Percentiles rank a stretch among this genome's conserved stretches.
Evolutionary conservation across 1,140 invertebrate genomes (phyloP).

Genomic region (Drosophila subobscura): DNA sequence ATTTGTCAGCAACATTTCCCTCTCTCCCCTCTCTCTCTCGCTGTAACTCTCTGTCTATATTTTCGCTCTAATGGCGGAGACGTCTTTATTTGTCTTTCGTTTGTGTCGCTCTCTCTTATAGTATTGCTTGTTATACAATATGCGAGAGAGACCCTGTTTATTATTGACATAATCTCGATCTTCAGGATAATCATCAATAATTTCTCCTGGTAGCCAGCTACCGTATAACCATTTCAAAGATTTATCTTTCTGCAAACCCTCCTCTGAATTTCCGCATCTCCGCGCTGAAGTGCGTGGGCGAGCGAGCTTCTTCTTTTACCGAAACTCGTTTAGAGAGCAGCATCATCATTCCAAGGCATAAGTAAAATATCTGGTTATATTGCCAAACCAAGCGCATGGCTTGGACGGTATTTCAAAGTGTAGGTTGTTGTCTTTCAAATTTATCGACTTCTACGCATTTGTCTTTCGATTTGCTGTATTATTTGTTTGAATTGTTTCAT

Average conservation of each 20-base stretch:
- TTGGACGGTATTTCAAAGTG: conserved; percentile 36
- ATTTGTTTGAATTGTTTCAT: conserved; percentile 24
- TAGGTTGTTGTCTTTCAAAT: conserved; percentile 69
- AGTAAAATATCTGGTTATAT: conserved; percentile 7
- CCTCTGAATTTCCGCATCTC: conserved; percentile 20
- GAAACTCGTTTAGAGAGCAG: conserved; percentile 32
- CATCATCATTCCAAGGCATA: conserved; percentile 9
- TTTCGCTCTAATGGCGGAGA: conserved; percentile 61
- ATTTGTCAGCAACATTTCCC: conserved; percentile 73
- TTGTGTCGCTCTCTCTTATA: conserved; percentile 59
- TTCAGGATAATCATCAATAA: neutral
- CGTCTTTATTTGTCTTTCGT: conserved; percentile 72
- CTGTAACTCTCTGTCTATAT: neutral
- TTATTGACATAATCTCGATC: neutral
- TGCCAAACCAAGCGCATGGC: conserved; percentile 33
- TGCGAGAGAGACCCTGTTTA: conserved; percentile 24
- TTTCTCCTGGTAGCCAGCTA: conserved; percentile 3
- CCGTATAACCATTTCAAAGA: conserved; percentile 21
- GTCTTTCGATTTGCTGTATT: conserved; percentile 21
- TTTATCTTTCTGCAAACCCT: conserved; percentile 36
- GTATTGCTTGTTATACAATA: conserved; percentile 36
- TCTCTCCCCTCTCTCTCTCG: neutral
- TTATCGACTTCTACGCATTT: conserved; percentile 72
- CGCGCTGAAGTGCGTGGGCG: conserved; percentile 29
- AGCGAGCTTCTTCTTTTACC: neutral